These are phyloP conservation scores for Leuctra nigra DNA, from an alignment of 2,888 invertebrate species.

Conservation along the genomic window DNA sequence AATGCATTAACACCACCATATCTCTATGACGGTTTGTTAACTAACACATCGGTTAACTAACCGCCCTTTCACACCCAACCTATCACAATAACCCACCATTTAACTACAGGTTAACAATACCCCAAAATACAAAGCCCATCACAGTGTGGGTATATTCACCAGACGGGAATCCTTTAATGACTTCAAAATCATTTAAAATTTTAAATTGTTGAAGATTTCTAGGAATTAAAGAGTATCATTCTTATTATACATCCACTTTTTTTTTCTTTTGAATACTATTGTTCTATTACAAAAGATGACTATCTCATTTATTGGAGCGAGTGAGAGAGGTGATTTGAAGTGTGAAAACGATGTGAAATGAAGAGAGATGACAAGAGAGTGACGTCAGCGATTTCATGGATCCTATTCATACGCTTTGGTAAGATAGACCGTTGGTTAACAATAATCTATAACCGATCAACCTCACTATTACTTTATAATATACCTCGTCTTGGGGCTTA, in stretches of 20 bases:
- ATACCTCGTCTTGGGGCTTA: too few relatives aligned
- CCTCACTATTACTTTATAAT: too few relatives aligned
- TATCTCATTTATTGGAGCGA: too few relatives aligned
- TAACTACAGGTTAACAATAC: not conserved
- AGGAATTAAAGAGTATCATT: conserved; percentile 12
- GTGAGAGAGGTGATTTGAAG: conserved; percentile 5
- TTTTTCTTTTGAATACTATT: conserved; percentile 1
- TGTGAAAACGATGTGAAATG: not conserved
- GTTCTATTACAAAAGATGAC: conserved; percentile 15
- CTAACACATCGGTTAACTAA: not conserved
- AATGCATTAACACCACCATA: too few relatives aligned
- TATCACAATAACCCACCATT: not conserved
- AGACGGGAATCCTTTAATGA: conserved; percentile 13
- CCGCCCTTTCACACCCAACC: not conserved
- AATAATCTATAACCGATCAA: conserved; percentile 10
- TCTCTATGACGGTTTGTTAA: too few relatives aligned
- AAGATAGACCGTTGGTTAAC: not conserved
- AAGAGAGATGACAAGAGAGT: conserved; percentile 5
- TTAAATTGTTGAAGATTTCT: conserved; percentile 16
- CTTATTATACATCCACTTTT: not conserved
- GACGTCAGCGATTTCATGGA: conserved; percentile 7
- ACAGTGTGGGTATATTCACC: not conserved
- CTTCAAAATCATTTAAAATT: conserved; percentile 12
- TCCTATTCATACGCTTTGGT: conserved; percentile 15
- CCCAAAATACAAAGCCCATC: too few relatives aligned